A percentile compares a stretch with the other conserved stretches of the same genome.
Conservation (phyloP, 2,797 vertebrate species). For the Chloroceryle inda region DNA sequence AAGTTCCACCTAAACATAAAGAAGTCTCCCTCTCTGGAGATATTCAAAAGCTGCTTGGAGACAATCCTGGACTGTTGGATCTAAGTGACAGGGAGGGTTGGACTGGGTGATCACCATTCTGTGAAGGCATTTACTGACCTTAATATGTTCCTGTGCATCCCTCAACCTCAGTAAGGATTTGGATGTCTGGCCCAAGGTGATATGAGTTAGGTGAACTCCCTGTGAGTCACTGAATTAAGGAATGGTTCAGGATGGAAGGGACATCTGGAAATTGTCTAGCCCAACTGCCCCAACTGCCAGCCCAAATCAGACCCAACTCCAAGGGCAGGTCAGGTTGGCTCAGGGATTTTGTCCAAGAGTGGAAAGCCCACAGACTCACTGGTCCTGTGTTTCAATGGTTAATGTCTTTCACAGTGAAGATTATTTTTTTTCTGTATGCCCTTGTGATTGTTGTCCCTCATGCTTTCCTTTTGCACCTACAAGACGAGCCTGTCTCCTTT, state of each 20-base stretch:
- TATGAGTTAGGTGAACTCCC: neutral
- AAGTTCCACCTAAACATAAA: neutral
- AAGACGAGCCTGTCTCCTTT: neutral
- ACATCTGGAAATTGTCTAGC: neutral
- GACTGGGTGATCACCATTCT: neutral
- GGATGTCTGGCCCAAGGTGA: neutral
- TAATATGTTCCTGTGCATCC: neutral
- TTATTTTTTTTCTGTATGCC: neutral
- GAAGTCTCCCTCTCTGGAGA: neutral
- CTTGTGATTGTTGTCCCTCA: neutral
- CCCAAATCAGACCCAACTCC: neutral
- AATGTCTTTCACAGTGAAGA: neutral
- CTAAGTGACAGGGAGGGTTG: neutral
- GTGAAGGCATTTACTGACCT: neutral
- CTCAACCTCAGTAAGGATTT: neutral
- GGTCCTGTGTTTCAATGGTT: neutral
- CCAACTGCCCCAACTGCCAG: neutral
- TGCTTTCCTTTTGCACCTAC: neutral
- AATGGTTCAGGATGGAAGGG: neutral
- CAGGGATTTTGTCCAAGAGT: neutral
- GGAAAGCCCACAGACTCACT: neutral
- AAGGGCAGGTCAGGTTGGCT: neutral
- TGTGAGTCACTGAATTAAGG: neutral
- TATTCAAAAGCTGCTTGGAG: neutral
- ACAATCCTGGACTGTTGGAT: neutral